A percentile compares a stretch with the other conserved stretches of the same genome.
phyloP scores from a whole-genome alignment of 2,888 invertebrate species.

The Sarcophaga subvicina region DNA sequence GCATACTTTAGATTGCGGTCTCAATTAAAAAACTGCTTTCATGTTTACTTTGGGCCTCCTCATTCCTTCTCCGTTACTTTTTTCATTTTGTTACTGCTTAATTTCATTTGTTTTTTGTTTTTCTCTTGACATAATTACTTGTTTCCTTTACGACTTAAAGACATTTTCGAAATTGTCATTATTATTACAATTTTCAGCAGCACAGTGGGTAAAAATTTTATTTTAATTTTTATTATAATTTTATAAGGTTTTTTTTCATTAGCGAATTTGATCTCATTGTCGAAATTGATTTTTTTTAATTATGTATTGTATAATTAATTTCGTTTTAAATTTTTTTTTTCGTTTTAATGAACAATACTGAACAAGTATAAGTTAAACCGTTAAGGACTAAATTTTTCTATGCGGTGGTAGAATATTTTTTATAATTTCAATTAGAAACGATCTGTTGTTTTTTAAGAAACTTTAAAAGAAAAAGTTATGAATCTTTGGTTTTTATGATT shows the following conservation, averaged over 20 bases:
- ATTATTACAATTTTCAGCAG: slow-evolving; percentile 6
- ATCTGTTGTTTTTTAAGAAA: too few species aligned
- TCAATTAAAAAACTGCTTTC: slow-evolving; percentile 71
- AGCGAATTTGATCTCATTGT: background rate
- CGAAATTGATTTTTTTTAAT: background rate
- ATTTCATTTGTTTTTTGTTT: slow-evolving; percentile 15
- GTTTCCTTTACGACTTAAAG: slow-evolving; percentile 35
- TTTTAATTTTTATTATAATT: background rate
- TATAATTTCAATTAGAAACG: too few species aligned
- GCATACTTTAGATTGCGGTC: slow-evolving; percentile 78
- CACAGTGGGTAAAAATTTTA: slow-evolving; percentile 42
- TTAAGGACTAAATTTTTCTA: too few species aligned
- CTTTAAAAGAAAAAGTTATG: too few species aligned
- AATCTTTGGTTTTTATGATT: too few species aligned
- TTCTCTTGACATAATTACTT: slow-evolving; percentile 23
- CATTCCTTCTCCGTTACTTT: background rate
- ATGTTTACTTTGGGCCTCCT: background rate
- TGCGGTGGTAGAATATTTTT: too few species aligned
- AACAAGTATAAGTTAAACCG: too few species aligned
- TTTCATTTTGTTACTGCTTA: background rate
- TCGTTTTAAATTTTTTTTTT: background rate
- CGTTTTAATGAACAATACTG: too few species aligned
- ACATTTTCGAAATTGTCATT: slow-evolving; percentile 22
- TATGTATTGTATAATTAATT: background rate
- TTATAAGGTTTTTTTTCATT: background rate